A percentile compares a stretch with the other conserved stretches of the same genome.
phyloP scores from a whole-genome alignment of 2,888 invertebrate genomes.

The Epinotia ramella region DNA sequence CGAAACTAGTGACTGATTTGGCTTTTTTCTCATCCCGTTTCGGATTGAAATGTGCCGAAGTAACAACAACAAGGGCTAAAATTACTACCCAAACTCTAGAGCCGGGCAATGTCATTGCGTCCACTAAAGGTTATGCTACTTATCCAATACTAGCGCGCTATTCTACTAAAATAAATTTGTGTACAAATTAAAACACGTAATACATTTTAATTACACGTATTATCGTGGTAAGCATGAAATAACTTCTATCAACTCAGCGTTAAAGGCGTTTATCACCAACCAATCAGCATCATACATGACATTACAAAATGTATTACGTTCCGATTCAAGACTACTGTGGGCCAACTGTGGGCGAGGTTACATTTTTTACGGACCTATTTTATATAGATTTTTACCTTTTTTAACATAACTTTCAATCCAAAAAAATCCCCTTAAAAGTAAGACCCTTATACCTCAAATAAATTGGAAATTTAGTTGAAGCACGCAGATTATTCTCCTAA shows the following conservation, averaged over 20 bases:
- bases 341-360: no score
- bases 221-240: constrained; percentile 36
- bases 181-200: constrained; percentile 46
- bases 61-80: constrained; percentile 61
- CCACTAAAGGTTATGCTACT: constrained; percentile 21
- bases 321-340: constrained; percentile 15
- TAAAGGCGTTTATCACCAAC: constrained; percentile 35
- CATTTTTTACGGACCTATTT: no score
- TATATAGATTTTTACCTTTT: no score
- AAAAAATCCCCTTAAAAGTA: no score
- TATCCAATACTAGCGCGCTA: constrained; percentile 8
- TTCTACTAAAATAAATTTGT: constrained; percentile 11
- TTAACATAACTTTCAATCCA: no score
- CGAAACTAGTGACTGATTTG: constrained; percentile 93
- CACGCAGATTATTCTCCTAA: no score
- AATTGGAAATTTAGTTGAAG: no score
- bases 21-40: constrained; percentile 83
- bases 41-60: constrained; percentile 59
- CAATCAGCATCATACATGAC: constrained; percentile 45
- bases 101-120: constrained; percentile 73
- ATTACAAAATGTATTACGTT: constrained; percentile 37
- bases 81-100: constrained; percentile 63
- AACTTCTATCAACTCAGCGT: constrained; percentile 34
- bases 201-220: constrained; percentile 55
- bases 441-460: no score